Evolutionary conservation across 2,888 invertebrate genomes (phyloP), one percentile per base, ranked within the genome.

Genomic region (Rotaria socialis): DNA sequence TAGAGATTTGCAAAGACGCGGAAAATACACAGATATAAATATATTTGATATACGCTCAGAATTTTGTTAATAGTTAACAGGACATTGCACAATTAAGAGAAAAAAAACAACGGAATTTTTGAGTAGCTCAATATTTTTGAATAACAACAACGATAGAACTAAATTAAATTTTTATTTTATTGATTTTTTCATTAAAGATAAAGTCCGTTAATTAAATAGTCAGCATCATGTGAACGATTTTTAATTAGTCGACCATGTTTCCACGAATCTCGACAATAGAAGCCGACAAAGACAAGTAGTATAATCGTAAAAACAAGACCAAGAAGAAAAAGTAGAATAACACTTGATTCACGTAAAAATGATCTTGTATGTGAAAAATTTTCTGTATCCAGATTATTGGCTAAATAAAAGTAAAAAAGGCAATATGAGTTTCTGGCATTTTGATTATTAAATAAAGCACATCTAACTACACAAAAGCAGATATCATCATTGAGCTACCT

Each of bases 201-300:
- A 24, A 80, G 47, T 8, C 80, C 80, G 47, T 80, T 80, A 8
- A 80, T 80, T 47, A 80, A 80, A 80, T 80, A 80, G 47, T 80
- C 80, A 7, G 80, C 80, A n/a, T 80, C 80, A 14, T 47, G 47
- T 43, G 80, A 47, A 47, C 80, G 80, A 47, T 7, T 47, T 47
- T 80, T 80, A 10, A 47, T 0, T 8, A n/a, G 7, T 19, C 80
- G 80, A n/a, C 80, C 80, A 24, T 19, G 43, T 47, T 80, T 80
- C 80, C 80, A 80, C 24, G 80, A 80, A 80, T 80, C 80, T n/a
- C 80, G 80, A 47, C 43, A 80, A 47, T 80, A 80, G 47, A 80
- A 80, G 4, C 80, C 47, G 10, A 80, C 80, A 14, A 80, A n/a
- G 41, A 80, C 80, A 80, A 80, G 47, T 47, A 80, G n/a, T 3